Percentiles rank a stretch among this genome's conserved stretches.
Evolutionary conservation across 2,888 invertebrate genomes (phyloP).

Genomic region (Dusona sp.): DNA sequence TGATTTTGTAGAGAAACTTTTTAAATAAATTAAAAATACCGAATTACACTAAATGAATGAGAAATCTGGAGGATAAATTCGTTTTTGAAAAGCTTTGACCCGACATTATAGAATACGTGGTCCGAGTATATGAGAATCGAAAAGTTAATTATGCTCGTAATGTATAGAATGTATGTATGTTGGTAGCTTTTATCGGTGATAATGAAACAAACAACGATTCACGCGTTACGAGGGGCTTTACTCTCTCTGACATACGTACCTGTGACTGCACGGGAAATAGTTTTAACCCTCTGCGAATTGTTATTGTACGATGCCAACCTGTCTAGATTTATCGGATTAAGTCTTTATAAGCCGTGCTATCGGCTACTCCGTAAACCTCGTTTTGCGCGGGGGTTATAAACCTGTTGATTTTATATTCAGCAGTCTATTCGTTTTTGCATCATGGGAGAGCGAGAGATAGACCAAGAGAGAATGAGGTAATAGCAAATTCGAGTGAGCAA

Average conservation of each 20-base stretch:
- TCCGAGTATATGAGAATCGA: conserved; percentile 20
- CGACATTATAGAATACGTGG: too few species aligned
- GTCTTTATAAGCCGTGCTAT: conserved; percentile 70
- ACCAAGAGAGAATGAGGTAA: not conserved
- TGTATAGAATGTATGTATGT: conserved; percentile 26
- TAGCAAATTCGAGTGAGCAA: not conserved
- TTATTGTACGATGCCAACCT: conserved; percentile 41
- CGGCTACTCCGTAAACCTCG: conserved; percentile 65
- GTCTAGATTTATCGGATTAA: conserved; percentile 73
- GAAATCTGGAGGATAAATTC: too few species aligned
- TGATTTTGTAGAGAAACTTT: too few species aligned
- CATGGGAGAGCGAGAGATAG: not conserved
- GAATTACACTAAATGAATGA: too few species aligned
- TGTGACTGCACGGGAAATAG: conserved; percentile 15
- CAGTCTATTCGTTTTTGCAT: conserved; percentile 5
- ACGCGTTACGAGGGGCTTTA: conserved; percentile 23
- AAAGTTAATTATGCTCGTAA: conserved; percentile 4
- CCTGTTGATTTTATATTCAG: conserved; percentile 74
- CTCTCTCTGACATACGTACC: conserved; percentile 11
- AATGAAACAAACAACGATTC: conserved; percentile 23
- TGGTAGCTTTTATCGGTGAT: conserved; percentile 30
- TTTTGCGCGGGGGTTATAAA: conserved; percentile 72
- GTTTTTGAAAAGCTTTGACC: too few species aligned
- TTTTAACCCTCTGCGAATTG: conserved; percentile 45
- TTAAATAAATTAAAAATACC: too few species aligned